Base-by-base conservation (phyloP, 2,888 invertebrate genomes). In the Parthenolecanium corni region DNA sequence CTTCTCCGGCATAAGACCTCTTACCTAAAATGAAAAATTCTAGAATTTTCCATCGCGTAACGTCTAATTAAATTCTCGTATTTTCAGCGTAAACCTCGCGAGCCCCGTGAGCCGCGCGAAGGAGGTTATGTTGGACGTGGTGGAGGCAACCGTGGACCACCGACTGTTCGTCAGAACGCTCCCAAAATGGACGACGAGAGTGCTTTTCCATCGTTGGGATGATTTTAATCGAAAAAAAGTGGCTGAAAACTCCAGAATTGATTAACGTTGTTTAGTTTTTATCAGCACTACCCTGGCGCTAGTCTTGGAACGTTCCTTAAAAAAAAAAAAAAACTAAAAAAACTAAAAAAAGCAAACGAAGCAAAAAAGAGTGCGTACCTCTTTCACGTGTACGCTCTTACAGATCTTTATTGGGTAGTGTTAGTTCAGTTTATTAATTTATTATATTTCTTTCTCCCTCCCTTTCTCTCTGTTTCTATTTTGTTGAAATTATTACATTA, bases 141-240 rank as follows among this genome's bases (percentile, higher is more conserved):
- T 9, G 54, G 54, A 36, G 40, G 40, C 12, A 36, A 18, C 11
- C 18, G 40, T 18, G 46, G 31, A 40, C 44, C 38, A 18, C 25
- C 14, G 14, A 25, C 44, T 31, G 54, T 24, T 53, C 49, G 54
- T 44, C 64, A 68, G 58, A 66, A 86, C 70, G 80, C 90, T 70
- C 91, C 93, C 20, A 91, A 92, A 76, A 91, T 95, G 68, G 92
- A 93, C 74, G 93, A 94, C 77, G 92, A 91, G 79, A 86, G 86
- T 76, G 93, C 93, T 77, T 94, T 95, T 78, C 94, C 94, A 70
- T 89, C 90, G 73, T 82, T 94, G 74, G 88, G 89, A 76, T 89
- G 56, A 58, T 38, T 20, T 40, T n/a, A n/a, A n/a, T n/a, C n/a
- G n/a, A n/a, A n/a, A n/a, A 20, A 16, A 24, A 21, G 40, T 54